Evolutionary conservation across 2,113 vertebrate genomes (phyloP).

Genomic region (Sterrhoptilus dennistouni): DNA sequence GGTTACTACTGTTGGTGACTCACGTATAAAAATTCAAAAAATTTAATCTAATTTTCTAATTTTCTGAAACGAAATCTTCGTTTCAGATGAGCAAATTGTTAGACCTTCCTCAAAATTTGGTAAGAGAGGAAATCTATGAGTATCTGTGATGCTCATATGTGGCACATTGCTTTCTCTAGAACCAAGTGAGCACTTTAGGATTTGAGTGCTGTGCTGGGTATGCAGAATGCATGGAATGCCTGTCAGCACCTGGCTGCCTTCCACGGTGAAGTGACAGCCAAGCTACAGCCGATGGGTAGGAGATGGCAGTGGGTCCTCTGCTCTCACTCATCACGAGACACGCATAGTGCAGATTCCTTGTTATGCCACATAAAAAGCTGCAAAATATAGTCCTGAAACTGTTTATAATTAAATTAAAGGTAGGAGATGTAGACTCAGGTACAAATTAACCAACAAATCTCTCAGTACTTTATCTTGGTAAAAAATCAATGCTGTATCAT

Average conservation of each 20-base stretch:
- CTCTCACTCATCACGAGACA: neutral
- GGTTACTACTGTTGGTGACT: neutral
- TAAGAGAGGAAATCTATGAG: neutral
- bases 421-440: neutral
- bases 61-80: neutral
- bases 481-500: neutral
- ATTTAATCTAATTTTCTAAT: neutral
- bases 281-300: rapidly evolving
- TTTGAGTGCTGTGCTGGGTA: neutral
- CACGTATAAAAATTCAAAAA: neutral
- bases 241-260: neutral
- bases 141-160: rapidly evolving
- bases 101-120: neutral
- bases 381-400: neutral
- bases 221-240: neutral
- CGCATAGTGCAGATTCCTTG: too few species aligned
- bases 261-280: neutral
- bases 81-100: neutral
- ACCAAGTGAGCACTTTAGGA: rapidly evolving
- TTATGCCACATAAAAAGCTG: neutral
- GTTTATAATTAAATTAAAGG: neutral
- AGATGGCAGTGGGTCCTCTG: neutral
- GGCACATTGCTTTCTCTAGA: neutral
- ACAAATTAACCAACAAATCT: neutral
- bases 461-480: neutral